phyloP scores from a whole-genome alignment of 2,888 invertebrate species.

The Ichneumon xanthorius region DNA sequence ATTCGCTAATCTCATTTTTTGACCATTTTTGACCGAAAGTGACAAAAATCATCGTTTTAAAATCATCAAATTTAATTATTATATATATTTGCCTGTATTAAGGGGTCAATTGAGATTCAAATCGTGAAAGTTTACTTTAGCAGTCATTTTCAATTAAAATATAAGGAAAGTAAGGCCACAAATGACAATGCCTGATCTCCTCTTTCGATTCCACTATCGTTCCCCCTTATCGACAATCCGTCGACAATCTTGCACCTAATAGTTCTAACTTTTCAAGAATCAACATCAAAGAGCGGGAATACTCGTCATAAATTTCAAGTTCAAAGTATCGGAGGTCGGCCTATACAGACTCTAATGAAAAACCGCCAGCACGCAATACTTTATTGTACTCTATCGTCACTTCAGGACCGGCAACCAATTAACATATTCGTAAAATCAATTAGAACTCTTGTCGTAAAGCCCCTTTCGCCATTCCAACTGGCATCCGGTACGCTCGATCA shows the following conservation, averaged over 20 bases:
- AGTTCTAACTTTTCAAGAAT: slow-evolving; percentile 34
- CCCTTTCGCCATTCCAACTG: slow-evolving; percentile 47
- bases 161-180: background rate
- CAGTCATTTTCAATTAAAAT: background rate
- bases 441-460: slow-evolving; percentile 76
- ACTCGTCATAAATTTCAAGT: slow-evolving; percentile 43
- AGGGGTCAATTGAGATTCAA: background rate
- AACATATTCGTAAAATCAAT: slow-evolving; percentile 81
- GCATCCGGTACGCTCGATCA: slow-evolving; percentile 40
- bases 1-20: too few species aligned
- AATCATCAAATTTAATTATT: background rate
- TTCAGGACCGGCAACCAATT: slow-evolving; percentile 78
- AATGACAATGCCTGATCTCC: background rate
- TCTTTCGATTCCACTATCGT: background rate
- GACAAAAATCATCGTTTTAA: too few species aligned
- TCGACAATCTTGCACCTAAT: background rate
- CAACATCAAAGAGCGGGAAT: slow-evolving; percentile 52
- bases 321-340: slow-evolving; percentile 37
- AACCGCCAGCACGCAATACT: slow-evolving; percentile 45
- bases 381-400: slow-evolving; percentile 73
- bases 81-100: background rate
- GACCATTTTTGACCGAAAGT: too few species aligned
- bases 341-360: background rate
- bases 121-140: background rate
- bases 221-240: background rate